phyloP scores from a whole-genome alignment of 2,797 vertebrate species.

The Cynodonichthys magdalenae region DNA sequence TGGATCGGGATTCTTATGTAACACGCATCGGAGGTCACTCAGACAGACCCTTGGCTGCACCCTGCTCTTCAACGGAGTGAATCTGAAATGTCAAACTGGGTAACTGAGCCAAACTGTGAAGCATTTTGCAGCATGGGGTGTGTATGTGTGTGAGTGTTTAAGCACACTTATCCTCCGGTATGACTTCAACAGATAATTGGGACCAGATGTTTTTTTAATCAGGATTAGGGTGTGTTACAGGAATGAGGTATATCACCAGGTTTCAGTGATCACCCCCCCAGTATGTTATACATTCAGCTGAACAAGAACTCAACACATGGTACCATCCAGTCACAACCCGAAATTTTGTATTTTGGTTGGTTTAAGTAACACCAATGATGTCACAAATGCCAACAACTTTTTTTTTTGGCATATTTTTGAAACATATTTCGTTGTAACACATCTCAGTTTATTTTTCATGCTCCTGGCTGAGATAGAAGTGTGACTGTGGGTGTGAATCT shows the following conservation, averaged over 20 bases:
- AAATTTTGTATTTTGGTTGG: not conserved
- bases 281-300: not conserved
- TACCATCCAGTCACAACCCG: not conserved
- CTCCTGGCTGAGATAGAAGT: not conserved
- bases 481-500: not conserved
- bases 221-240: constrained; percentile 37
- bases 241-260: constrained; percentile 49
- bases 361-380: not conserved
- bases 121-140: constrained; percentile 13
- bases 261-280: constrained; percentile 41
- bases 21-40: constrained; percentile 53
- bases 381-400: not conserved
- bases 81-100: constrained; percentile 26
- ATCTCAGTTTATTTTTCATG: too few species aligned
- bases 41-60: constrained; percentile 50
- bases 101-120: constrained; percentile 50
- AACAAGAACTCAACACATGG: not conserved
- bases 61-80: constrained; percentile 14
- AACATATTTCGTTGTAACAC: not conserved
- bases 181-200: constrained; percentile 79
- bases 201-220: constrained; percentile 67
- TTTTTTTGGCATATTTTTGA: not conserved
- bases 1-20: constrained; percentile 59
- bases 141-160: constrained; percentile 16
- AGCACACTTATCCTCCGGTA: constrained; percentile 11